These are phyloP conservation scores for Mormyrops attenuatus DNA, from an alignment of 2,797 vertebrate genomes.

Conservation along the genomic window DNA sequence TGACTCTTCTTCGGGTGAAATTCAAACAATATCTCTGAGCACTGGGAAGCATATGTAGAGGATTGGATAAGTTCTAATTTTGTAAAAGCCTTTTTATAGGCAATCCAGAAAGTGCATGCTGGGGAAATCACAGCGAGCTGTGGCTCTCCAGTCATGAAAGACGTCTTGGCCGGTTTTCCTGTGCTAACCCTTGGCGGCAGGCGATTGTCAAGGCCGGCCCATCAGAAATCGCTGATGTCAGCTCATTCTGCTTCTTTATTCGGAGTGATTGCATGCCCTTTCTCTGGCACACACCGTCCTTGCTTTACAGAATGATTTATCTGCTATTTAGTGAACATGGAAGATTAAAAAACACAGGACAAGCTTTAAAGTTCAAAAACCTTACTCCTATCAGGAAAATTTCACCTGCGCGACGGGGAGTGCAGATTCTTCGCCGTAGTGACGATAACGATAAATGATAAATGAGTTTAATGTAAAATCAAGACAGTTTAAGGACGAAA, in stretches of 20 bases:
- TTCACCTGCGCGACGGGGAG: not conserved
- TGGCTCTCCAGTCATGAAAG: not conserved
- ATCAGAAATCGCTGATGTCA: conserved; percentile 27
- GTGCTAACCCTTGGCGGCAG: conserved; percentile 11
- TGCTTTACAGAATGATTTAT: conserved; percentile 35
- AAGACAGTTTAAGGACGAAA: not conserved
- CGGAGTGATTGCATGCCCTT: conserved; percentile 25
- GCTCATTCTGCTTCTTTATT: conserved; percentile 26
- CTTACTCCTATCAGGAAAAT: conserved; percentile 15
- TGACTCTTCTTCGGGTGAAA: not conserved
- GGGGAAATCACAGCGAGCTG: not conserved
- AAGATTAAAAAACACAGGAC: conserved; percentile 33
- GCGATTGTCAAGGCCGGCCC: conserved; percentile 19
- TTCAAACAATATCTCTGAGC: not conserved
- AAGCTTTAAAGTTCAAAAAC: conserved; percentile 22
- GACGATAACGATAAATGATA: not conserved
- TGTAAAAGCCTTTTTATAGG: conserved; percentile 21
- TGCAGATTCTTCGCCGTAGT: not conserved
- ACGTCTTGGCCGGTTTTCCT: conserved; percentile 20
- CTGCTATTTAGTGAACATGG: conserved; percentile 27
- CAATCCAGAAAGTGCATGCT: conserved; percentile 18
- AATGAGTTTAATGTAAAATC: conserved; percentile 13
- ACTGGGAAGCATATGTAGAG: not conserved
- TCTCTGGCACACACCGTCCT: conserved; percentile 14
- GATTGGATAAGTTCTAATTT: conserved; percentile 19